phyloP scores from a whole-genome alignment of 2,113 vertebrate species.

The Ophthalmolycus amberensis region DNA sequence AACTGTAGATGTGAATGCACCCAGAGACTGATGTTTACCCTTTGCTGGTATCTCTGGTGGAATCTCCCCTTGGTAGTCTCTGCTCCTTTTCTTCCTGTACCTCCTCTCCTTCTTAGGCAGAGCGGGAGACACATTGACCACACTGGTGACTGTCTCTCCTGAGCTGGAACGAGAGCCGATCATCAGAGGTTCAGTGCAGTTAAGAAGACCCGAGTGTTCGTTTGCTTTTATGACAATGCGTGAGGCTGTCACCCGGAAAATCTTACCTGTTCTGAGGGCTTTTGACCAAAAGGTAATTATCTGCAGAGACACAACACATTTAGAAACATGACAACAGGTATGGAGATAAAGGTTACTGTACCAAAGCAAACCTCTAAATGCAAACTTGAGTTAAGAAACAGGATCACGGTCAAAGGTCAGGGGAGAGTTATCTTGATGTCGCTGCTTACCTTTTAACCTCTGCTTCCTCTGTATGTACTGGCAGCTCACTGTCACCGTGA shows the following conservation, averaged over 20 bases:
- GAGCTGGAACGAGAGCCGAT: constrained; percentile 82
- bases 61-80: constrained; percentile 80
- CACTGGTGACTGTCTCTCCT: constrained; percentile 91
- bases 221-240: neutral
- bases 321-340: neutral
- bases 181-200: constrained; percentile 3
- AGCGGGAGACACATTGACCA: constrained; percentile 87
- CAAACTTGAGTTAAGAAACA: neutral
- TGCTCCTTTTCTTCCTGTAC: constrained; percentile 81
- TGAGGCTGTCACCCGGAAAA: neutral
- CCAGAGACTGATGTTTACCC: constrained; percentile 82
- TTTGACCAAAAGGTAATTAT: constrained; percentile 92
- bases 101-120: constrained; percentile 89
- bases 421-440: neutral
- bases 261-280: constrained; percentile 93
- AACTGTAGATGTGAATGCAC: neutral
- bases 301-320: constrained; percentile 73
- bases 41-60: constrained; percentile 94
- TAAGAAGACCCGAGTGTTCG: neutral
- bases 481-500: constrained; percentile 90
- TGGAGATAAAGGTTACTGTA: too few relatives aligned
- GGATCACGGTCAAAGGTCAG: neutral
- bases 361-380: neutral
- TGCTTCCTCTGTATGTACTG: constrained; percentile 91
- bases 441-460: constrained; percentile 87